A percentile compares a stretch with the other conserved stretches of the same genome.
Evolutionary conservation across 2,113 vertebrate species (phyloP).

Genomic region (Trogon melanurus): DNA sequence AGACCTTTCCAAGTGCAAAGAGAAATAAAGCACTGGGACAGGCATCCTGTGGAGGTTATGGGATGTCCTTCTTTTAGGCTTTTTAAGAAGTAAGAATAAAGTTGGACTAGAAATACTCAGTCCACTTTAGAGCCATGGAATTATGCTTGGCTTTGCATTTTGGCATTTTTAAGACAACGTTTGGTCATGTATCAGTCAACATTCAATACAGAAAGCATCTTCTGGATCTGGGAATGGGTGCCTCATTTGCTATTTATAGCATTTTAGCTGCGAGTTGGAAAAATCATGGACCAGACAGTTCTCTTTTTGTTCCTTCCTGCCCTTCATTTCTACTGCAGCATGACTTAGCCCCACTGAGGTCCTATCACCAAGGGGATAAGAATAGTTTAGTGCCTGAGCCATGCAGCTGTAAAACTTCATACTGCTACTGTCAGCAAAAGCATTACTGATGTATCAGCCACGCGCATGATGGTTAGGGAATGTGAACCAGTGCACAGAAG

Average conservation of each 20-base stretch:
- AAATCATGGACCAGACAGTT: neutral
- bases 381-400: neutral
- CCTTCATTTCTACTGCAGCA: neutral
- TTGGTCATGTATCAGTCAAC: neutral
- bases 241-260: neutral
- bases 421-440: neutral
- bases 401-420: neutral
- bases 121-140: neutral
- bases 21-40: neutral
- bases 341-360: neutral
- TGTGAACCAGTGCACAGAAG: neutral
- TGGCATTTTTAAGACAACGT: neutral
- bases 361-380: neutral
- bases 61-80: neutral
- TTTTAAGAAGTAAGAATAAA: neutral
- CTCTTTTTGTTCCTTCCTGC: neutral
- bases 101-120: neutral
- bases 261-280: neutral
- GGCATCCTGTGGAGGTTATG: neutral
- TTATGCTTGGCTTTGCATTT: neutral
- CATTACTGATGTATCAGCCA: neutral
- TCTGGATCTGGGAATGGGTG: neutral
- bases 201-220: neutral
- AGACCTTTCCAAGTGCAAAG: constrained; percentile 28
- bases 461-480: neutral